Conservation (phyloP, 2,888 invertebrate genomes). For the Urechis unicinctus region DNA sequence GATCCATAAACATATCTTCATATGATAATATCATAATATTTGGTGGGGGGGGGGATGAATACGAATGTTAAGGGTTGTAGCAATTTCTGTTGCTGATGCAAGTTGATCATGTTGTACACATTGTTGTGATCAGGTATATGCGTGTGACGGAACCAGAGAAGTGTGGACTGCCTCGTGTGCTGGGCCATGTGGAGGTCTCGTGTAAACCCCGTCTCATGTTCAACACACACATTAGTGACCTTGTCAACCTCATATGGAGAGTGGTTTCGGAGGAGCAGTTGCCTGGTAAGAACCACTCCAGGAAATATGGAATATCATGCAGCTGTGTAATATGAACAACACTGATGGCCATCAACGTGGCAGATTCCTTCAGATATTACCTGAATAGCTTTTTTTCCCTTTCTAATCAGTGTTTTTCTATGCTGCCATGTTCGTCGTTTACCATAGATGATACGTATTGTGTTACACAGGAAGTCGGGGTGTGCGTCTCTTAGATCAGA, state of each 20-base stretch:
- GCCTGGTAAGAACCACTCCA: slow-evolving; percentile 62
- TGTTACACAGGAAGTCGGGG: slow-evolving; percentile 70
- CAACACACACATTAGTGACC: slow-evolving; percentile 73
- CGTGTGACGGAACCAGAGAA: slow-evolving; percentile 93
- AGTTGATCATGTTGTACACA: neutral
- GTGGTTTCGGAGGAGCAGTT: slow-evolving; percentile 85
- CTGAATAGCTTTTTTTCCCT: too few relatives aligned
- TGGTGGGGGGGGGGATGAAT: too few relatives aligned
- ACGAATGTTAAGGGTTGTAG: too few relatives aligned
- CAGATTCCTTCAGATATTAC: too few relatives aligned
- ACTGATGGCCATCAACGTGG: neutral
- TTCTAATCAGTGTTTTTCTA: neutral
- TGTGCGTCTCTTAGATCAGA: slow-evolving; percentile 74
- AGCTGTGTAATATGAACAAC: too few relatives aligned
- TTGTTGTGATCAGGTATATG: slow-evolving; percentile 56
- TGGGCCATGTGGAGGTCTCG: slow-evolving; percentile 78
- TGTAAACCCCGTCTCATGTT: slow-evolving; percentile 64
- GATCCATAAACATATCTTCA: too few relatives aligned
- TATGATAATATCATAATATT: too few relatives aligned
- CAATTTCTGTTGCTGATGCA: too few relatives aligned
- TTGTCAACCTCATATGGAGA: slow-evolving; percentile 88
- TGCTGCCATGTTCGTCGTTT: neutral
- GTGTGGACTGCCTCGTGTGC: slow-evolving; percentile 83
- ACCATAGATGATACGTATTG: neutral
- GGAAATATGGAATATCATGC: too few relatives aligned